phyloP scores from a whole-genome alignment of 2,888 invertebrate genomes.

The Spialia ferax region DNA sequence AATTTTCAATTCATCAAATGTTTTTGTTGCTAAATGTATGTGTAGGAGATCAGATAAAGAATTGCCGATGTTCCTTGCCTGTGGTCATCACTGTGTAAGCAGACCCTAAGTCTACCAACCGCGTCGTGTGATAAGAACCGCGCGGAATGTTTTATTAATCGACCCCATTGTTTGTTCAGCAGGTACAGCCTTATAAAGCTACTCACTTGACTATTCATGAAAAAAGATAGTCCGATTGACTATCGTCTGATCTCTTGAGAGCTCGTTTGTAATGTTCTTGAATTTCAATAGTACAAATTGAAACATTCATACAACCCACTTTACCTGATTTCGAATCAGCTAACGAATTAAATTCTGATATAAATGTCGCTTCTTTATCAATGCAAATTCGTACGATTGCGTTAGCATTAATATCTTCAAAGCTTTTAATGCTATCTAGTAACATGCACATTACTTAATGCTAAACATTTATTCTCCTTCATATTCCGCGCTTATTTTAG shows the following conservation, averaged over 20 bases:
- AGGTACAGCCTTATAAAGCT: constrained; percentile 56
- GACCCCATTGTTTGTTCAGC: constrained; percentile 61
- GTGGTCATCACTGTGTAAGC: constrained; percentile 10
- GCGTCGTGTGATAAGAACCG: constrained; percentile 53
- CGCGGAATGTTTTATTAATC: constrained; percentile 74
- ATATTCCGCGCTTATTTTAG: constrained; percentile 21
- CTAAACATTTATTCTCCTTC: constrained; percentile 23
- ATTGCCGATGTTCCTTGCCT: background rate
- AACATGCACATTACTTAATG: constrained; percentile 21
- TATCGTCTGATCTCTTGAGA: constrained; percentile 34
- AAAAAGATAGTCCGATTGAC: constrained; percentile 47
- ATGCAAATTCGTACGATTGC: constrained; percentile 14
- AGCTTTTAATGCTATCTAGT: constrained; percentile 28
- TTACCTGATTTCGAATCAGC: constrained; percentile 25
- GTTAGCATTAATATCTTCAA: constrained; percentile 36
- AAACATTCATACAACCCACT: constrained; percentile 36
- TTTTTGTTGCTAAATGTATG: background rate
- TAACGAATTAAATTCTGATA: constrained; percentile 26
- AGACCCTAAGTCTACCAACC: constrained; percentile 28
- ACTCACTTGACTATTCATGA: constrained; percentile 59
- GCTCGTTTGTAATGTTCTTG: constrained; percentile 37
- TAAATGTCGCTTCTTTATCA: constrained; percentile 26
- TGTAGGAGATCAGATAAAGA: background rate
- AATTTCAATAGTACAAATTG: constrained; percentile 39
- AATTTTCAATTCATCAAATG: background rate